phyloP scores from a whole-genome alignment of 2,888 invertebrate species.

The Troides aeacus region DNA sequence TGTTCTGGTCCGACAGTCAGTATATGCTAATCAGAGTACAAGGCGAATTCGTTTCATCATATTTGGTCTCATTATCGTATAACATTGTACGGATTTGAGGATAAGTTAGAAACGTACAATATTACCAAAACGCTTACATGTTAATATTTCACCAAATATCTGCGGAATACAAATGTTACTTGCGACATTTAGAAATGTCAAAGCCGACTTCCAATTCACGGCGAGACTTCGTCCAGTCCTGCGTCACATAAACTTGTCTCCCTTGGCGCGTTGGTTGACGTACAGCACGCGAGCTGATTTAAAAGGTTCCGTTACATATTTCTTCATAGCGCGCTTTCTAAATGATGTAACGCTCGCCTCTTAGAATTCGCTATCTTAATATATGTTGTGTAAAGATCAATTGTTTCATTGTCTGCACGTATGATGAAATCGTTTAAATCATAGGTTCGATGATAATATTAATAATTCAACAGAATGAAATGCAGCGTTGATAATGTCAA shows the following conservation, averaged over 20 bases:
- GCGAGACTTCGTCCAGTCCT: constrained; percentile 4
- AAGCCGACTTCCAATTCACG: constrained; percentile 24
- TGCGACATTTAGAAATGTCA: constrained; percentile 27
- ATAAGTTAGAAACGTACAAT: background rate
- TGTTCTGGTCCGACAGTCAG: too few relatives aligned
- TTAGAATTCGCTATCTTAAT: background rate
- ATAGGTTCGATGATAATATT: constrained; percentile 9
- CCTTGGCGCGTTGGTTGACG: constrained; percentile 25
- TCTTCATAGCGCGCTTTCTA: constrained; percentile 39
- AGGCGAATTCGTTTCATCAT: too few relatives aligned
- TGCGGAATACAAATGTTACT: constrained; percentile 21
- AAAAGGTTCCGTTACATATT: constrained; percentile 31
- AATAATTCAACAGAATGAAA: constrained; percentile 5
- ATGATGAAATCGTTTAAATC: constrained; percentile 4
- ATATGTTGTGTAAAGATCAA: constrained; percentile 8
- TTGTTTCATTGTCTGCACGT: constrained; percentile 14
- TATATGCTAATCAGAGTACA: too few relatives aligned
- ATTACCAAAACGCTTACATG: background rate
- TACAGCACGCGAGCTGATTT: constrained; percentile 28
- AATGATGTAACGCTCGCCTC: constrained; percentile 37
- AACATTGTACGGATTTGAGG: too few relatives aligned
- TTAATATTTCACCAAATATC: constrained; percentile 12
- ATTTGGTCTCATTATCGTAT: too few relatives aligned
- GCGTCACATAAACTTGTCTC: constrained; percentile 31
- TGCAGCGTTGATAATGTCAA: constrained; percentile 11